Evolutionary conservation across 2,888 invertebrate genomes (phyloP).

Genomic region (Brachyptera putata): DNA sequence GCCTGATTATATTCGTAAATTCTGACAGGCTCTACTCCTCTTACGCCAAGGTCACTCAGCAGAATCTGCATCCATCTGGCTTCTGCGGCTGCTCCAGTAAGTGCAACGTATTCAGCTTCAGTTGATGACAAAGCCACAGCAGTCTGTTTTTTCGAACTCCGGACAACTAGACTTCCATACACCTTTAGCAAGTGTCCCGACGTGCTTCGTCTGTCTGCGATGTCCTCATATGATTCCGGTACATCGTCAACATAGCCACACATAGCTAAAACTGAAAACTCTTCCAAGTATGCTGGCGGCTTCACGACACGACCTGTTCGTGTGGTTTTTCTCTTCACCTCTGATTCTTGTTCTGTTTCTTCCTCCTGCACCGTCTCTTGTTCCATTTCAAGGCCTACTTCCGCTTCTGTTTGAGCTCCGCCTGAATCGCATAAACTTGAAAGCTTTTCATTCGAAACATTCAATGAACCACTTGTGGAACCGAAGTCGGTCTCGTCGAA

Average conservation of each 20-base stretch:
- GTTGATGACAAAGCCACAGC: conserved; percentile 39
- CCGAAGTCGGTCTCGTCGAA: conserved; percentile 4
- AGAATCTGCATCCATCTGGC: conserved; percentile 37
- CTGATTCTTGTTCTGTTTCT: background rate
- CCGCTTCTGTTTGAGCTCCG: background rate
- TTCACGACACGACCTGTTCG: too few relatives aligned
- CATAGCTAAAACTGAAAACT: background rate
- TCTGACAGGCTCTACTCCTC: conserved; percentile 3
- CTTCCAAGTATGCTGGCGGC: background rate
- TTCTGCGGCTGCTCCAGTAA: conserved; percentile 36
- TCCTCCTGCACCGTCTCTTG: background rate
- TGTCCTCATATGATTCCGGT: background rate
- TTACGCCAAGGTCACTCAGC: conserved; percentile 33
- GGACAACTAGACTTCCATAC: background rate
- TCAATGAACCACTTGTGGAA: background rate
- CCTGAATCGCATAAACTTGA: background rate
- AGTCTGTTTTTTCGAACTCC: too few relatives aligned
- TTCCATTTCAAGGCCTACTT: too few relatives aligned
- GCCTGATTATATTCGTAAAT: conserved; percentile 36
- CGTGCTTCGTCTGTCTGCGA: background rate
- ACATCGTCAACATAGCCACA: background rate
- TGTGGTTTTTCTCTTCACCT: background rate
- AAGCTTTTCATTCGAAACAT: background rate
- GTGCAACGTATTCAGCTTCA: conserved; percentile 41
- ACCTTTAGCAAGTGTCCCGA: too few relatives aligned